Base-by-base conservation (phyloP, 2,797 vertebrate genomes). In the Huso huso region DNA sequence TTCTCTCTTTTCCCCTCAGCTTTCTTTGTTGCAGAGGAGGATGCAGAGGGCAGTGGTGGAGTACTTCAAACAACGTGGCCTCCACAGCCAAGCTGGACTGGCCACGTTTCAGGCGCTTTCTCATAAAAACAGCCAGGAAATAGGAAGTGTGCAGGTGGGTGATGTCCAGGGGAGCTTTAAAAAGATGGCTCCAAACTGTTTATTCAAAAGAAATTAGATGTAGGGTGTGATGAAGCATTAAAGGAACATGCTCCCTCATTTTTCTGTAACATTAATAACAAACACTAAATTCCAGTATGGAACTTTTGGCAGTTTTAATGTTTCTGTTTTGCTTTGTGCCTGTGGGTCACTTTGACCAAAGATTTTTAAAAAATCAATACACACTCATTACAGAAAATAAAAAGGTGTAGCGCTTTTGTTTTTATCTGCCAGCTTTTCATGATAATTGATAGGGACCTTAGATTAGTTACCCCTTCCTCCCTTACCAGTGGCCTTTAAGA, bases 61-160 rank as follows among this genome's bases (percentile, higher is more conserved):
- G 82, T 85, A 88, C 89, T 88, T 91, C 88, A 85, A 84, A 87
- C 88, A 84, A 86, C 84, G 80, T 77, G 87, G 87, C 89, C 85
- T 91, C 86, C 86, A 87, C 89, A 92, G 82, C 91, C 90, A 78
- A 87, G 87, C 85, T 81, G 89, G 82, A 86, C 92, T 99, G 94
- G 93, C 91, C 70, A 78, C 68, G 58, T 92, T 93, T 93, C 95
- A 95, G 92, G 78, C 78, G 84, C 88, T 90, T 83, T 95, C 92
- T 90, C 90, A 87, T 82, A 89, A 94, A 88, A 93, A 90, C 74
- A 81, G 92, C 92, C 91, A 91, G 91, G 93, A 94, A 95, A 94
- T 96, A 92, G 90, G 94, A 94, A 90, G 85, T 87, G 90, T 92
- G 88, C 93, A 98, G 96, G 96, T 97, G 96, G 91, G 92, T 93